Conservation (phyloP, 2,797 vertebrate species). For the Peromyscus aztecus region DNA sequence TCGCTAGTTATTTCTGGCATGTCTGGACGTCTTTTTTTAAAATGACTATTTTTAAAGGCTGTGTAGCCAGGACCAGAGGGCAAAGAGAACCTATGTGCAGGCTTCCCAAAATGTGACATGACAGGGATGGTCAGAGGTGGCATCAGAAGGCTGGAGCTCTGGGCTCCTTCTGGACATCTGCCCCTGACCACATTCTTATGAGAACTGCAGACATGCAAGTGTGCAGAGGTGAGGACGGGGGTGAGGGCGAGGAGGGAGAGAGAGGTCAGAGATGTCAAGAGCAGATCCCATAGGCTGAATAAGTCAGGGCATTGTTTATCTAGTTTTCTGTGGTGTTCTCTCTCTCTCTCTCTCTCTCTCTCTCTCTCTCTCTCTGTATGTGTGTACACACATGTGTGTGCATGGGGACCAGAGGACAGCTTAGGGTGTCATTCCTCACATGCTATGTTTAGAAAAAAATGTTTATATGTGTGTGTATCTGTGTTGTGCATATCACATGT, state of each 20-base stretch:
- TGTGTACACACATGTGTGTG: background rate
- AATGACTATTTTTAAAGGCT: conserved; percentile 80
- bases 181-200: background rate
- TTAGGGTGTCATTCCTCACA: background rate
- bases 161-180: background rate
- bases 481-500: background rate
- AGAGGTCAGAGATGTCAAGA: background rate
- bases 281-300: background rate
- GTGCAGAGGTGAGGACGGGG: background rate
- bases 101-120: conserved; percentile 48
- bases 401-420: no score
- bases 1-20: conserved; percentile 80
- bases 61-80: conserved; percentile 60
- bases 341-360: background rate
- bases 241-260: no score
- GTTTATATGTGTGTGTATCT: no score
- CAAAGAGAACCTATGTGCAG: conserved; percentile 25
- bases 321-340: background rate
- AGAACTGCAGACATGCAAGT: background rate
- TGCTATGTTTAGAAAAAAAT: background rate
- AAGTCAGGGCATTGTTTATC: background rate
- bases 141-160: background rate
- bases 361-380: background rate
- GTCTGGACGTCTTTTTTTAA: conserved; percentile 78
- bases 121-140: background rate